Evolutionary conservation across 2,888 invertebrate genomes (phyloP).

Genomic region (Parelbella ahira): DNA sequence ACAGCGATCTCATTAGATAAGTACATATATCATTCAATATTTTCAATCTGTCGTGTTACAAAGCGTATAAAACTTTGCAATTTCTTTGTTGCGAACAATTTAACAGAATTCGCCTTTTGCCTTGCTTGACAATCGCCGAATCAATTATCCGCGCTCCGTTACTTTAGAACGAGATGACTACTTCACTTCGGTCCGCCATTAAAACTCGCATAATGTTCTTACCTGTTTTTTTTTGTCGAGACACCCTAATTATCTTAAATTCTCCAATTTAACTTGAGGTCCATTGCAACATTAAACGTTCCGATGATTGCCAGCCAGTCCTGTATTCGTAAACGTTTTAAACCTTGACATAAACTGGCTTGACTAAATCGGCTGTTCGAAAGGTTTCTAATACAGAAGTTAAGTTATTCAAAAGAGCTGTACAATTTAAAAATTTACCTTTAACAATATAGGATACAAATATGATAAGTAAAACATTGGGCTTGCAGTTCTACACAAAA

Average conservation of each 20-base stretch:
- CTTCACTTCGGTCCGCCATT: conserved; percentile 15
- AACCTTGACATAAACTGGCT: no score
- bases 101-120: conserved; percentile 30
- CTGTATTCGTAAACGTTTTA: conserved; percentile 14
- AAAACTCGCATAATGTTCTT: conserved; percentile 15
- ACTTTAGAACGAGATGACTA: conserved; percentile 23
- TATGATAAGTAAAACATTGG: no score
- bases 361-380: no score
- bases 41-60: conserved; percentile 4
- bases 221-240: conserved; percentile 14
- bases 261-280: conserved; percentile 34
- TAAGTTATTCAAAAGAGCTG: no score
- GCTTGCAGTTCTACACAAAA: no score
- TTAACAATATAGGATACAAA: no score
- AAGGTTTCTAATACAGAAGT: no score
- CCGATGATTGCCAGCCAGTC: conserved; percentile 28
- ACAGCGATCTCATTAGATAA: no score
- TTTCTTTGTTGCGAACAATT: conserved; percentile 27
- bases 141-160: conserved; percentile 33
- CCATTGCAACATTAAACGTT: conserved; percentile 30
- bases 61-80: conserved; percentile 3
- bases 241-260: conserved; percentile 24
- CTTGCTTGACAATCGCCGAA: conserved; percentile 29
- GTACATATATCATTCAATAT: conserved; percentile 2
- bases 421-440: no score